phyloP scores from a whole-genome alignment of 2,797 vertebrate genomes.

The Avahi laniger region DNA sequence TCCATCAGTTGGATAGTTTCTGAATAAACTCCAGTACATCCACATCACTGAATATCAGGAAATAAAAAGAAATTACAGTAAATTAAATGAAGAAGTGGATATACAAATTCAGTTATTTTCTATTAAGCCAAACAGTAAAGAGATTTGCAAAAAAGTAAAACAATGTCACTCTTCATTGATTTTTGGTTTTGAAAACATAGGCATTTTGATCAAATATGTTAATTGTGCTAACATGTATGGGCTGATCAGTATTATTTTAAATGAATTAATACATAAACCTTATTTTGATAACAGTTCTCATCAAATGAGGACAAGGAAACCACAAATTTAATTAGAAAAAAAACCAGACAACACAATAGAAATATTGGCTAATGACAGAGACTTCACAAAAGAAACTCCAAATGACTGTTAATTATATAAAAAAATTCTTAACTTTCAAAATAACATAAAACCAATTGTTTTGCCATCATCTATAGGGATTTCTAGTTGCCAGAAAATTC shows the following conservation, averaged over 20 bases:
- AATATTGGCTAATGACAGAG: not conserved
- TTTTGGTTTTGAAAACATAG: constrained; percentile 23
- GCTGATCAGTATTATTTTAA: not conserved
- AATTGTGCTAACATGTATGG: not conserved
- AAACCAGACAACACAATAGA: not conserved
- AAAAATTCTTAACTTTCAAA: constrained; percentile 34
- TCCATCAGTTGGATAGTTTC: not conserved
- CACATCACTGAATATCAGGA: not conserved
- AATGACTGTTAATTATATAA: not conserved
- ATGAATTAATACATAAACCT: not conserved
- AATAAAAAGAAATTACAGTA: not conserved
- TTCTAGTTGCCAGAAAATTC: constrained; percentile 20
- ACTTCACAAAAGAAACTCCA: not conserved
- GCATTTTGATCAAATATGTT: not conserved
- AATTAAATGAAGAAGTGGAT: not conserved
- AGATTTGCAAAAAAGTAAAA: not conserved
- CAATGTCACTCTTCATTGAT: not conserved
- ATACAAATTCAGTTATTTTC: not conserved
- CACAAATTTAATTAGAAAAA: not conserved
- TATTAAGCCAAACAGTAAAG: not conserved
- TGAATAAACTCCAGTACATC: not conserved
- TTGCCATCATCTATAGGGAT: not conserved
- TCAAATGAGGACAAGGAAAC: not conserved
- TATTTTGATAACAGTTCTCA: not conserved
- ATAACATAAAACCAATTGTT: not conserved